These are phyloP conservation scores for Leptopilina clavipes DNA, from an alignment of 1,140 invertebrate genomes.

Conservation along the genomic window DNA sequence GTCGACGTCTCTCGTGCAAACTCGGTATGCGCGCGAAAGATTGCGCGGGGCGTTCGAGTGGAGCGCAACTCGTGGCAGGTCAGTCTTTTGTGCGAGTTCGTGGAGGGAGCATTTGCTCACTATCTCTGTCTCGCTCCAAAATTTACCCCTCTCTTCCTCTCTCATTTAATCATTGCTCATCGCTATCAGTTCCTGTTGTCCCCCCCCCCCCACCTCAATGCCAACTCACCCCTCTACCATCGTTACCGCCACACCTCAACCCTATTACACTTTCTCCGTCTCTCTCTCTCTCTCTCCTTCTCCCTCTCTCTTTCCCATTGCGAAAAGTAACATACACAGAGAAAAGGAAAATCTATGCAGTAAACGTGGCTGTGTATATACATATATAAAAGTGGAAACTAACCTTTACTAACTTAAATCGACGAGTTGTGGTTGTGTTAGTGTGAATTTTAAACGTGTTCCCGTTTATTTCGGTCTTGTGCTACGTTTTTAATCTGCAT, in stretches of 20 bases:
- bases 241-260: background rate
- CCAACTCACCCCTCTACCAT: no score
- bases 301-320: no score
- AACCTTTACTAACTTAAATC: background rate
- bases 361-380: slow-evolving; percentile 2
- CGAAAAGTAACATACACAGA: background rate
- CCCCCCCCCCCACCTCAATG: background rate
- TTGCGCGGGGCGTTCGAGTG: slow-evolving; percentile 29
- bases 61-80: slow-evolving; percentile 39
- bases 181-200: background rate
- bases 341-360: background rate
- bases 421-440: slow-evolving; percentile 20
- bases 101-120: slow-evolving; percentile 41
- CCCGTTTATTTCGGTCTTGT: slow-evolving; percentile 32
- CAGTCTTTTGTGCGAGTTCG: slow-evolving; percentile 60
- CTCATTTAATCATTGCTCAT: slow-evolving; percentile 26
- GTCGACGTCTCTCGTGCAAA: slow-evolving; percentile 50
- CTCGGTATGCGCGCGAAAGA: slow-evolving; percentile 42
- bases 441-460: slow-evolving; percentile 24
- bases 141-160: background rate
- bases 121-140: slow-evolving; percentile 30
- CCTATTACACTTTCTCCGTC: background rate
- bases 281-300: no score
- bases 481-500: slow-evolving; percentile 34
- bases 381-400: background rate